Evolutionary conservation across 1,140 invertebrate species (phyloP), one percentile per base, ranked within the genome.

Genomic region (Bombus confusus): DNA sequence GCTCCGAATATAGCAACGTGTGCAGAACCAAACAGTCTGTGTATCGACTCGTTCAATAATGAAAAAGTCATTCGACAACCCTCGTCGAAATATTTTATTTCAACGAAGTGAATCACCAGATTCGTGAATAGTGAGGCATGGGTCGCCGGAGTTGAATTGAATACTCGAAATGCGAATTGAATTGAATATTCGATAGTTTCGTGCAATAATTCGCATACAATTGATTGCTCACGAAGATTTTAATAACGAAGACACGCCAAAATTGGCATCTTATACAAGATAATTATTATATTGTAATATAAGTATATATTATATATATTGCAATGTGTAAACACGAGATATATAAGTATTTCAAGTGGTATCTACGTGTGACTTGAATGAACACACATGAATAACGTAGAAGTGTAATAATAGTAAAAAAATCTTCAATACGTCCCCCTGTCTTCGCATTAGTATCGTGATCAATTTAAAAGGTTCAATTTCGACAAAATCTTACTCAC

Each of bases 1-100:
- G 66, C 47, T 79, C 80, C 87, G 59, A 34, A 87, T 83, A 87
- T 82, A 90, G 89, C 80, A 15, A 79, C 80, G 74, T 79, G 39
- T 43, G 68, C 59, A 12, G 34, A 72, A 62, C 37, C 43, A 22
- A 74, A 85, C 69, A 83, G 77, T 88, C 73, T 78, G 69, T 68
- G 41, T 64, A 62, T 87, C 64, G 66, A 28, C 15, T 25, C 25
- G 37, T 25, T 66, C 62, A 43, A 80, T 69, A 57, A 71, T 47
- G 71, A 81, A 74, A 81, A 6, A 6, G 31, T 34, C 34, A 15
- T 81, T 74, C 66, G 22, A 25, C 34, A 47, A 13, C 37, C 34
- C 28, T 8, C 4, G 39, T 59, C 6, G n/a, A 18, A 39, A 43
- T 37, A n/a, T 69, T 69, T n/a, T n/a, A 47, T n/a, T 25, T 28